Evolutionary conservation across 2,797 vertebrate species (phyloP).

Genomic region (Momotus momota): DNA sequence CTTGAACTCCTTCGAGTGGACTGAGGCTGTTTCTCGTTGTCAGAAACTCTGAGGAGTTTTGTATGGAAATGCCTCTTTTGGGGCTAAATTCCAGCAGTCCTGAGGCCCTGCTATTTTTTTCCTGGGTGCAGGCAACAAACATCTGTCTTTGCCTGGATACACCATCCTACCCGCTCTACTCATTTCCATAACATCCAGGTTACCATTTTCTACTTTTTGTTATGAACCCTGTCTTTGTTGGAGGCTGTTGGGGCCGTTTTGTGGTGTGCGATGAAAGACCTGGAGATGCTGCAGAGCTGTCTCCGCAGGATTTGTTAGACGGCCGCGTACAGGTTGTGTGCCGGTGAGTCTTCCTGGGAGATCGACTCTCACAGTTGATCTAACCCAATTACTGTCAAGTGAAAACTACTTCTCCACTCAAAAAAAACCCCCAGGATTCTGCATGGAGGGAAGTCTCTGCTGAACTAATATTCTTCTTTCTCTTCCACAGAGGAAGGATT

Average conservation of each 20-base stretch:
- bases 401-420: background rate
- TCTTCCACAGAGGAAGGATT: background rate
- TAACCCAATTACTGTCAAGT: accelerated
- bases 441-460: background rate
- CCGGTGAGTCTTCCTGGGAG: accelerated
- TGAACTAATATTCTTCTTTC: background rate
- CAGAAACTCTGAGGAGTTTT: background rate
- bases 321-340: background rate
- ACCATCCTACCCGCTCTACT: accelerated
- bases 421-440: background rate
- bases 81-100: background rate
- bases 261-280: background rate
- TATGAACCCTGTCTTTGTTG: background rate
- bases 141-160: background rate
- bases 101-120: background rate
- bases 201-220: background rate
- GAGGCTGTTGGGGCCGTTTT: background rate
- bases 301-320: background rate
- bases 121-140: background rate
- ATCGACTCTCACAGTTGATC: accelerated
- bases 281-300: background rate
- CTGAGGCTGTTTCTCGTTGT: accelerated
- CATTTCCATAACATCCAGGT: accelerated
- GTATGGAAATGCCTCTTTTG: background rate
- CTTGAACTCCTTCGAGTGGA: background rate